These are phyloP conservation scores for Eristalis intricaria DNA, from an alignment of 2,888 invertebrate species.

Conservation along the genomic window DNA sequence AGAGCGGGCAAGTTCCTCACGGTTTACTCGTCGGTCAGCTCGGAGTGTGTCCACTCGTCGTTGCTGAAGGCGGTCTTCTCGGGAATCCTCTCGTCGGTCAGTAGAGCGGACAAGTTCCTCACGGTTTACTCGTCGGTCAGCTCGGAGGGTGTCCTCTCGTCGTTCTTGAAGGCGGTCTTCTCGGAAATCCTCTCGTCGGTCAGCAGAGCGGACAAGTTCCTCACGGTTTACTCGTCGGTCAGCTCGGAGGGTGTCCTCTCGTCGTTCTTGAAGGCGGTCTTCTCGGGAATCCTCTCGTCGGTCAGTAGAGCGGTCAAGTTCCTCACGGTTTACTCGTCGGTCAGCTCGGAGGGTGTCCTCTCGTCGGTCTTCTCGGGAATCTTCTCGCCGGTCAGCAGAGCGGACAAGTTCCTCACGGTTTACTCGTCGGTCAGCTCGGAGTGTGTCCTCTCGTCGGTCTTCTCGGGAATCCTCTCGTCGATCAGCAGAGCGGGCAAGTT, in stretches of 20 bases:
- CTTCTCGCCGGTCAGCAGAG: too few relatives aligned
- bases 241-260: too few relatives aligned
- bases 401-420: too few relatives aligned
- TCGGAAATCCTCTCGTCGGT: background rate
- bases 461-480: conserved; percentile 1
- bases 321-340: conserved; percentile 1
- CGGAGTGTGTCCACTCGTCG: too few relatives aligned
- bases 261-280: too few relatives aligned
- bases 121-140: background rate
- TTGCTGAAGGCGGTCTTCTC: too few relatives aligned
- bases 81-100: too few relatives aligned
- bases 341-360: background rate
- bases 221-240: background rate
- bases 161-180: too few relatives aligned
- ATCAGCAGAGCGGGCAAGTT: background rate
- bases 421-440: too few relatives aligned
- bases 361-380: background rate
- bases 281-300: conserved; percentile 7
- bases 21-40: too few relatives aligned
- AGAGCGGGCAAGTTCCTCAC: background rate
- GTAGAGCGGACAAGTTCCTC: background rate
- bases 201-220: background rate
- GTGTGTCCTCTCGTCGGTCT: background rate
- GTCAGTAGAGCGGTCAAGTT: background rate
- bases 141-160: conserved; percentile 13